Conservation (phyloP, 2,113 vertebrate species). For the Corythaixoides concolor region DNA sequence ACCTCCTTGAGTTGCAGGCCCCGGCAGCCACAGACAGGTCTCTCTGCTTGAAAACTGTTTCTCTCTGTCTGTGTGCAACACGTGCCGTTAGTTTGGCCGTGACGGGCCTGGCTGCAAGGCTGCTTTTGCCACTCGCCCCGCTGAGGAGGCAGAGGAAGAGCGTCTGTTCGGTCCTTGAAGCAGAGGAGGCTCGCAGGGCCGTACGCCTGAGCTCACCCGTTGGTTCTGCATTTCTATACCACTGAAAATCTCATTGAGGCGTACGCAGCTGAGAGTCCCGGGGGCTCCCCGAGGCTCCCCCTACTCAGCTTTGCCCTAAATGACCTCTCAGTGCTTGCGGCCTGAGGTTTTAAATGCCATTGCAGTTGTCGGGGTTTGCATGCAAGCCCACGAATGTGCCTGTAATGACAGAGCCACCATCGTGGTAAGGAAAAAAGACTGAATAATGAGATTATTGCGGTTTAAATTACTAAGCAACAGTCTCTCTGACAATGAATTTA, state of each 20-base stretch:
- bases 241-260: background rate
- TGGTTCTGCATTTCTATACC: rapidly evolving
- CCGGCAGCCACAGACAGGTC: rapidly evolving
- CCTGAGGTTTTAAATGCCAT: background rate
- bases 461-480: slow-evolving; percentile 48
- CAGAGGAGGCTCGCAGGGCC: rapidly evolving
- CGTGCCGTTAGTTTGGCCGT: rapidly evolving
- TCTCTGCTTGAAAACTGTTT: background rate
- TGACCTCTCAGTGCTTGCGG: background rate
- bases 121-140: rapidly evolving
- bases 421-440: background rate
- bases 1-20: background rate
- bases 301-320: background rate
- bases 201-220: rapidly evolving
- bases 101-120: background rate
- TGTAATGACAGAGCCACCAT: background rate
- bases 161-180: background rate
- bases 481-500: slow-evolving; percentile 32
- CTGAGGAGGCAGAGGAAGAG: background rate
- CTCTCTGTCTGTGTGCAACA: rapidly evolving
- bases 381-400: background rate
- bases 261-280: rapidly evolving
- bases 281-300: background rate
- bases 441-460: slow-evolving; percentile 16
- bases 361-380: background rate